Base-by-base conservation (phyloP, 2,888 invertebrate species). In the Drosophila acutilabella region DNA sequence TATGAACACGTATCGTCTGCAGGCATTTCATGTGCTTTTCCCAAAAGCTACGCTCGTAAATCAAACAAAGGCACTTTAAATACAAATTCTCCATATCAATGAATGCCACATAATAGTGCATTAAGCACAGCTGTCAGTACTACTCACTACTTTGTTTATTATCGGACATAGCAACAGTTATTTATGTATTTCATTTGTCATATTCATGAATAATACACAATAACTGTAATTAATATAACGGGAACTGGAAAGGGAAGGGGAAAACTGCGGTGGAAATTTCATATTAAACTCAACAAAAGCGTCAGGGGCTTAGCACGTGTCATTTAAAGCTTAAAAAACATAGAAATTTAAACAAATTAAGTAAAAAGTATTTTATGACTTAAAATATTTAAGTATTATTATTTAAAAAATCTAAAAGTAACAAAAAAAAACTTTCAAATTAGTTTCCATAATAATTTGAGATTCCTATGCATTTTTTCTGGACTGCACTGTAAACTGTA, bases 1-100 rank as follows among this genome's bases (percentile, higher is more conserved):
- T 30, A 42, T 33, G 18, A 74, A 64, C 82, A 83, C 82, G 86
- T 83, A 72, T 64, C 78, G 57, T 61, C 44, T 47, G 64, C 57
- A 61, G 65, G 64, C 68, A 59, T 76, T 76, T 62, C 50, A 56
- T 65, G 68, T 66, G 70, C 50, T 53, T 68, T 41, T 36, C 13
- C 13, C 30, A 47, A 54, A 77, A 67, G 56, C 57, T 23, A 44
- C 73, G 14, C 47, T 66, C 57, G 69, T 78, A 72, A 78, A 80
- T 75, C 64, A 73, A 74, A 58, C 61, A 69, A 74, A 56, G 54
- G 18, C 51, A 50, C 48, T 54, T 64, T 36, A n/a, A 13, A 16
- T n/a, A 36, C 40, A 40, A 16, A 44, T 54, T 33, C 11, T 14
- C 51, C 13, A 38, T 38, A 52, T 23, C 20, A 52, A 23, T 36